Percentiles rank a stretch among this genome's conserved stretches.
Conservation (phyloP, 2,888 invertebrate species). For the Pseudococcus jackbeardsleyi region DNA sequence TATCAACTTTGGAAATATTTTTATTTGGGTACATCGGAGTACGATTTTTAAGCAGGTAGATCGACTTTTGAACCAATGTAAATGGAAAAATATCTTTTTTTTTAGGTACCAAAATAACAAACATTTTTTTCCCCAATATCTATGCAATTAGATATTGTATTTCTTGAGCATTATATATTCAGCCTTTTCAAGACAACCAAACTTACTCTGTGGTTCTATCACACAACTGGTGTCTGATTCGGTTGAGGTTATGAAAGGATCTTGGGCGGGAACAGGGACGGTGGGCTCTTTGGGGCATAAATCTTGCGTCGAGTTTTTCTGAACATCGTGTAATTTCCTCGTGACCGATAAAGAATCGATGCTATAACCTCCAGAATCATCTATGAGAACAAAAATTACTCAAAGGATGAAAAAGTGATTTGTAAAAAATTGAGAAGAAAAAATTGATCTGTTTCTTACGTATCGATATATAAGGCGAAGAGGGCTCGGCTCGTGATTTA, state of each 20-base stretch:
- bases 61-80: no score
- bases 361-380: constrained; percentile 29
- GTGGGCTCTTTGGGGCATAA: constrained; percentile 25
- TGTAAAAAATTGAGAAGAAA: not conserved
- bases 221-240: constrained; percentile 68
- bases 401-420: not conserved
- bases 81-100: no score
- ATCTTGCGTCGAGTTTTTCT: constrained; percentile 60
- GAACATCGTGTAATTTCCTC: constrained; percentile 62
- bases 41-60: no score
- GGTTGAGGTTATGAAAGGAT: constrained; percentile 35
- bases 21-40: no score
- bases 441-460: constrained; percentile 1
- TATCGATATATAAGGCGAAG: constrained; percentile 51
- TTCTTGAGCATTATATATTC: not conserved
- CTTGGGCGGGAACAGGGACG: not conserved
- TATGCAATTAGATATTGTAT: no score
- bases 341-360: constrained; percentile 58
- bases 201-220: constrained; percentile 76
- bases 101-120: no score
- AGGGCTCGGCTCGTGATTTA: constrained; percentile 17
- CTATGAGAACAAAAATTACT: not conserved
- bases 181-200: not conserved
- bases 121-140: no score
- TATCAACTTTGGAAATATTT: no score